Evolutionary conservation across 2,888 invertebrate species (phyloP).

Genomic region (Seira sanloemensis): DNA sequence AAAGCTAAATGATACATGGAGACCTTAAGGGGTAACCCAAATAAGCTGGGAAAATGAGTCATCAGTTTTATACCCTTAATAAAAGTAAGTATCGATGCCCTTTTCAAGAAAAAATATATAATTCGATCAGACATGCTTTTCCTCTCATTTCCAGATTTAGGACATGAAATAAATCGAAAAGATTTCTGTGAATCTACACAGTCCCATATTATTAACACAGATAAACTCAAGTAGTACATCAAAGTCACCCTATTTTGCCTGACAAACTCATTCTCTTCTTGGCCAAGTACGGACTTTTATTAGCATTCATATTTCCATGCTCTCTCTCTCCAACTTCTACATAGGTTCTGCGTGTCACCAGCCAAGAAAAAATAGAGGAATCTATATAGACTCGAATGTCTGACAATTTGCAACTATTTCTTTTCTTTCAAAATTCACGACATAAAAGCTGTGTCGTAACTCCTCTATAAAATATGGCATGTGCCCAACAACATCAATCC

Average conservation of each 20-base stretch:
- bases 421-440: conserved; percentile 36
- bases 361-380: no score
- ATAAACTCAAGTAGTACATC: not conserved
- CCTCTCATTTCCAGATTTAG: no score
- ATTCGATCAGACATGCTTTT: no score
- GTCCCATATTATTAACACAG: not conserved
- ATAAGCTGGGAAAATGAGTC: no score
- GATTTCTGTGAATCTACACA: not conserved
- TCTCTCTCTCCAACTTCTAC: no score
- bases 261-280: not conserved
- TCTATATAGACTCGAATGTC: not conserved
- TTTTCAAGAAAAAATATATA: no score
- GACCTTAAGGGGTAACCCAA: no score
- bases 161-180: no score
- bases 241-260: not conserved
- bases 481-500: conserved; percentile 64
- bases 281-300: not conserved
- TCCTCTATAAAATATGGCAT: conserved; percentile 63
- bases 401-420: conserved; percentile 62
- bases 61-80: no score
- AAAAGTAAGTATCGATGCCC: no score
- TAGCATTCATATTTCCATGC: no score
- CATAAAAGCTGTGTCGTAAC: conserved; percentile 55
- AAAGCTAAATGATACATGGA: not conserved
- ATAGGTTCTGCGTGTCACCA: no score